Evolutionary conservation across 2,888 invertebrate genomes (phyloP), one percentile per base, ranked within the genome.

Genomic region (Adelphocoris suturalis): DNA sequence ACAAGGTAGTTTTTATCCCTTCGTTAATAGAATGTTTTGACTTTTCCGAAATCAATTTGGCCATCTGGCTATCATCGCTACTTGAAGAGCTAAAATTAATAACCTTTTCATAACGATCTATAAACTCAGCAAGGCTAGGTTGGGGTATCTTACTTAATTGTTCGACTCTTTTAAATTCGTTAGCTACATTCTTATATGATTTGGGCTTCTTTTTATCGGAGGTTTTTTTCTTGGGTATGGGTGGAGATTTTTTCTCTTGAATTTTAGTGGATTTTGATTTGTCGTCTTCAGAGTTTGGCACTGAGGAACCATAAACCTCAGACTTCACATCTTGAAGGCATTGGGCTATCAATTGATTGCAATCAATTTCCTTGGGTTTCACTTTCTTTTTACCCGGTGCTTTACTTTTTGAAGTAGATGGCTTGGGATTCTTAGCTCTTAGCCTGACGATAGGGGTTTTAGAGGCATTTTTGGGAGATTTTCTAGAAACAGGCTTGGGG

Each of bases 261-360:
- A 9, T 9, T 3, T 19, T 23, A 0, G 23, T 13, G 9, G 23
- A 27, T 23, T 68, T 19, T 12, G 68, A 23, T 5, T 23, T 68
- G 19, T 68, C 68, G 23, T 68, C 78, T 46, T 80, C 78, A 5
- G 78, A 46, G 46, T 80, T 27, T 23, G 82, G 55, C 52, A 28
- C 12, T 14, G 9, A 5, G 16, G 16, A 1, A 16, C 82, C 55
- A 19, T 52, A 82, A n/a, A 82, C 52, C 11, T 48, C 48, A 0
- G n/a, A 11, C 27, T 82, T 82, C 16, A 82, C 82, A 19, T 23
- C 52, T 82, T 82, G 19, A 82, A 82, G 82, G 52, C 82, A 82
- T 52, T 82, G 52, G 16, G 48, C 55, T 19, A 82, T 82, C 14
- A 82, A 48, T 47, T 82, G 23, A 52, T 46, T 47, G 52, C 52